phyloP scores from a whole-genome alignment of 2,888 invertebrate genomes.

The Ochlodes sylvanus region DNA sequence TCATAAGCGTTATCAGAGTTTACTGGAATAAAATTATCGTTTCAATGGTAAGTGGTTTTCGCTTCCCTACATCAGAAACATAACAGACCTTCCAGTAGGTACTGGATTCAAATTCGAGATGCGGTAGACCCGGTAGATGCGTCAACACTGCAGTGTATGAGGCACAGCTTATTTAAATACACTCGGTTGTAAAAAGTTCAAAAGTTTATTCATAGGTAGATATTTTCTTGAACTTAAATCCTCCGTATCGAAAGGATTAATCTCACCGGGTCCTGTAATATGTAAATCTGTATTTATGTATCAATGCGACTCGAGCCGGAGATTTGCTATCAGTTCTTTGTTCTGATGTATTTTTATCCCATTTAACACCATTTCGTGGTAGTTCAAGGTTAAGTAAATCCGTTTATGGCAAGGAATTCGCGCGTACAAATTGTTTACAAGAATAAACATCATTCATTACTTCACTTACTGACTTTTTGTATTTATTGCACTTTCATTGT shows the following conservation, averaged over 20 bases:
- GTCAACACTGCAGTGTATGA: no score
- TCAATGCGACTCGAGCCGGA: conserved; percentile 58
- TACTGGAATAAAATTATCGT: no score
- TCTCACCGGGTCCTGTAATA: conserved; percentile 62
- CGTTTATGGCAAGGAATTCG: conserved; percentile 50
- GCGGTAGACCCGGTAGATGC: no score
- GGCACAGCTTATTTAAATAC: no score
- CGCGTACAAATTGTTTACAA: conserved; percentile 11
- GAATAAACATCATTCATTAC: conserved; percentile 11
- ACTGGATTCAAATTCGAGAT: no score
- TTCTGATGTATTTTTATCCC: conserved; percentile 46
- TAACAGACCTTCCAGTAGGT: no score
- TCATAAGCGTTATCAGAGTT: no score
- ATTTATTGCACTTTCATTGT: conserved; percentile 8
- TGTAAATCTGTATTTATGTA: conserved; percentile 71
- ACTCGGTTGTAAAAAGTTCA: not conserved
- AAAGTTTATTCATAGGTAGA: not conserved
- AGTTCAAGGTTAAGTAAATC: conserved; percentile 45
- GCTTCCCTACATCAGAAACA: no score
- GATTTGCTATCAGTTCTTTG: conserved; percentile 65
- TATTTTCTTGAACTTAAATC: conserved; percentile 68
- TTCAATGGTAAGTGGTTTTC: no score
- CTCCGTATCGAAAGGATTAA: conserved; percentile 66
- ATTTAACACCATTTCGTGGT: conserved; percentile 36
- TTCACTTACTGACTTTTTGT: not conserved